These are phyloP conservation scores for Clytia hemisphaerica DNA, from an alignment of 30 jellyfish, hydroid and myxozoan genomes.

Conservation along the genomic window DNA sequence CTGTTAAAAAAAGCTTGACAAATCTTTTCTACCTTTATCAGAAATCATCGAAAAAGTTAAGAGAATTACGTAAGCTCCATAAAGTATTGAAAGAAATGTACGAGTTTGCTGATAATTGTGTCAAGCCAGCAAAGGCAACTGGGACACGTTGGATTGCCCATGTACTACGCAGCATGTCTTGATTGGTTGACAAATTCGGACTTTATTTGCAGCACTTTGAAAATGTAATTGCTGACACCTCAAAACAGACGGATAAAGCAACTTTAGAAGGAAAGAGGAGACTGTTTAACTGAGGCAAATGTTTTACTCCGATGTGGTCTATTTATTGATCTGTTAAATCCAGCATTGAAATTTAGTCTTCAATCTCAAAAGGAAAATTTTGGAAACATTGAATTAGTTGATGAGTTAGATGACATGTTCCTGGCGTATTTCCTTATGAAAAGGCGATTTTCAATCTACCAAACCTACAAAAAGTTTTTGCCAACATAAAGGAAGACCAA, in stretches of 20 bases:
- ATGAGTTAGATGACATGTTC: background rate
- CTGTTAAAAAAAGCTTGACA: background rate
- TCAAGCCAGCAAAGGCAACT: slow-evolving; percentile 8
- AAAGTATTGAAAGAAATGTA: background rate
- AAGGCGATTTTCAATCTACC: too few species aligned
- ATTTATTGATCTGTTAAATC: background rate
- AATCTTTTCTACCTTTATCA: background rate
- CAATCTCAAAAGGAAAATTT: background rate
- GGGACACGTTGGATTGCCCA: slow-evolving; percentile 27
- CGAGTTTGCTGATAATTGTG: background rate
- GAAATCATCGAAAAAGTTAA: background rate
- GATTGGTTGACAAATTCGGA: background rate
- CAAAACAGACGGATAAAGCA: slow-evolving; percentile 3
- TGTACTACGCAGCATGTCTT: background rate
- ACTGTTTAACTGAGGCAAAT: background rate
- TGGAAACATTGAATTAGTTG: background rate
- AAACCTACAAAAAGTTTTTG: too few species aligned
- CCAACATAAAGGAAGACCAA: too few species aligned
- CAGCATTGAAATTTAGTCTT: background rate
- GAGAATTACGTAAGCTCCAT: background rate
- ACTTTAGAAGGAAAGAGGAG: slow-evolving; percentile 1
- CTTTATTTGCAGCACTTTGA: slow-evolving; percentile 1
- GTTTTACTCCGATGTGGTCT: background rate
- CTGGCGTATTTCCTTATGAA: too few species aligned
- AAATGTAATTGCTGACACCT: background rate